Evolutionary conservation across 2,113 vertebrate genomes (phyloP), one percentile per base, ranked within the genome.

Genomic region (Tiliqua scincoides): DNA sequence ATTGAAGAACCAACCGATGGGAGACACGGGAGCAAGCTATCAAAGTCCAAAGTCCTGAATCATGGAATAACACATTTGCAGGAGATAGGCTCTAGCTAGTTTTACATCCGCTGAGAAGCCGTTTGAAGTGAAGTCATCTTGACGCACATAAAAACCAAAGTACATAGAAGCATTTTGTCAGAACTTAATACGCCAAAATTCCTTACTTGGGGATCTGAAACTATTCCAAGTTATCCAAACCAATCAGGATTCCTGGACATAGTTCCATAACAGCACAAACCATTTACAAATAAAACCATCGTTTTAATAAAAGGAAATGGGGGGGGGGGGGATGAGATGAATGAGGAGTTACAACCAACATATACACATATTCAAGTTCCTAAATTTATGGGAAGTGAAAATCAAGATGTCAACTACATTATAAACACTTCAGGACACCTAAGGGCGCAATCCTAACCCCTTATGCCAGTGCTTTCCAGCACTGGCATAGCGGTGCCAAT

Each of bases 1-100:
- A 92, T 74, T 79, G 88, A 91, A 92, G 14, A 73, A 72, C n/a
- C 84, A 82, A 73, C 77, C 83, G 85, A 63, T 85, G 90, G 88
- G 84, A 88, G 89, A 74, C 0, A 0, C n/a, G 6, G 70, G 4
- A 65, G 35, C 70, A 54, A 30, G 63, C 25, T 27, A 82, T 87
- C 40, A 4, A 0, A 0, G 25, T 4, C 52, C 70, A 57, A 0
- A 0, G 37, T n/a, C 62, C 21, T 52, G 37, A 80, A 62, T 43
- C 74, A 59, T 32, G 76, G 20, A 71, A 61, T 61, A 67, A 15
- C 17, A 23, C 65, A 48, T 62, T 20, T 1, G 27, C 11, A 62
- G 8, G 70, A 54, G 6, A 0, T 0, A 0, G 18, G 68, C 78
- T 72, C 48, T 62, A 68, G 52, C 59, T 0, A 0, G 21, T 81